These are phyloP conservation scores for Naso thynnoides DNA, from an alignment of 2,797 vertebrate species.

Conservation along the genomic window DNA sequence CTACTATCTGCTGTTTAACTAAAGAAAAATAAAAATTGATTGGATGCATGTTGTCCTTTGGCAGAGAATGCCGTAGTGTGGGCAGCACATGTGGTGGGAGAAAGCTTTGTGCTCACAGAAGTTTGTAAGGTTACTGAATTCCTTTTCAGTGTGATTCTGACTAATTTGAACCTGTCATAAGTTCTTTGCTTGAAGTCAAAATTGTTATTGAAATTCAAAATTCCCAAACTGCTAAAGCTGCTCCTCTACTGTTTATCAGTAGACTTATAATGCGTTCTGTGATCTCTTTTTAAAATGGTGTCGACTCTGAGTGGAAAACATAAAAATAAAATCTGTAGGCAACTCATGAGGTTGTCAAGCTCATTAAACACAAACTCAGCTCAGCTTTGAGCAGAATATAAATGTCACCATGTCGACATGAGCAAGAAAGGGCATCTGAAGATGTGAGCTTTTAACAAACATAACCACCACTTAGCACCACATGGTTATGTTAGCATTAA, in stretches of 20 bases:
- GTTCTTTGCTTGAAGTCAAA: no score
- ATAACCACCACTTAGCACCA: not conserved
- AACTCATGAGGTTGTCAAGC: slow-evolving; percentile 27
- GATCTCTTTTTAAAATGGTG: not conserved
- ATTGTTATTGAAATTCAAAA: no score
- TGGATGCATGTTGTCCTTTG: no score
- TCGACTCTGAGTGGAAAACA: not conserved
- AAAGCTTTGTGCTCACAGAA: no score
- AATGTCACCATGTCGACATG: slow-evolving; percentile 17
- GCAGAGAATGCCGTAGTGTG: no score
- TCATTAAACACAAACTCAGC: slow-evolving; percentile 42
- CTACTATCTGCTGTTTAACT: no score
- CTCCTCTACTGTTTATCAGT: not conserved
- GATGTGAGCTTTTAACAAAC: not conserved
- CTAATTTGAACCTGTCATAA: no score
- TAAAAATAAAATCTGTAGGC: slow-evolving; percentile 3
- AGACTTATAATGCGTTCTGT: not conserved
- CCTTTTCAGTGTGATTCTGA: no score
- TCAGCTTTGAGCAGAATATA: slow-evolving; percentile 23
- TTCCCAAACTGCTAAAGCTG: not conserved
- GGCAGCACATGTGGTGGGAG: no score
- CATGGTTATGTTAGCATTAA: not conserved
- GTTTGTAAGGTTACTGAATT: no score
- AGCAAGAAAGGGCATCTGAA: slow-evolving; percentile 1
- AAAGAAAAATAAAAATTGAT: no score